A percentile compares a stretch with the other conserved stretches of the same genome.
These are phyloP conservation scores for Protodeltote pygarga DNA, from an alignment of 2,888 invertebrate species.

Conservation along the genomic window DNA sequence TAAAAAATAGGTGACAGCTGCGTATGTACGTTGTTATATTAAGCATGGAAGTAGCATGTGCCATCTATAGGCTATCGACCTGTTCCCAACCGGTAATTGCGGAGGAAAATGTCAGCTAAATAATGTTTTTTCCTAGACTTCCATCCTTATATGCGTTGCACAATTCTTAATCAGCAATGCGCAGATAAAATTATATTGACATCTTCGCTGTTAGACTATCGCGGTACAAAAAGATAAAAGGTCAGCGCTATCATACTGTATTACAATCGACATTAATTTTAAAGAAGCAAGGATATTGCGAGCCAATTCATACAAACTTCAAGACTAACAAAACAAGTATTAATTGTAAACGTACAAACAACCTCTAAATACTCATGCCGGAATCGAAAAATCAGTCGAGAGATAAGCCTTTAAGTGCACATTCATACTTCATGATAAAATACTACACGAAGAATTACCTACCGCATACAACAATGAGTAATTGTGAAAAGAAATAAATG, in stretches of 20 bases:
- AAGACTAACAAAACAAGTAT: constrained; percentile 1
- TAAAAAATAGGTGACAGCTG: constrained; percentile 24
- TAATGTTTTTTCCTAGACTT: too few relatives aligned
- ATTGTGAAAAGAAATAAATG: constrained; percentile 27
- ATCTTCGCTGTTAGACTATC: background rate
- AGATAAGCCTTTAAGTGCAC: constrained; percentile 15
- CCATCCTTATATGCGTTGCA: background rate
- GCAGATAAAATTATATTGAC: constrained; percentile 1
- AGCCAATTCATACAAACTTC: background rate
- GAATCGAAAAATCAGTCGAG: constrained; percentile 18
- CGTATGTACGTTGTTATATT: constrained; percentile 4
- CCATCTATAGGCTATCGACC: constrained; percentile 10
- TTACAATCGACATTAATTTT: constrained; percentile 5
- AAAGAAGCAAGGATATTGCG: constrained; percentile 3
- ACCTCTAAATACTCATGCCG: constrained; percentile 4
- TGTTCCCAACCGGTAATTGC: constrained; percentile 15
- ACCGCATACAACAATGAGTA: constrained; percentile 35
- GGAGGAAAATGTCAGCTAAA: constrained; percentile 4
- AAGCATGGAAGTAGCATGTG: constrained; percentile 26
- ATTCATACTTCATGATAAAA: constrained; percentile 11
- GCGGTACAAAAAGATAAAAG: constrained; percentile 8
- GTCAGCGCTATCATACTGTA: constrained; percentile 24
- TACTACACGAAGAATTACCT: constrained; percentile 17
- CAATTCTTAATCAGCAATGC: background rate
- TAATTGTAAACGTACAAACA: background rate